Conservation (phyloP, 2,113 vertebrate genomes). For the Petrocephalus zakoni region DNA sequence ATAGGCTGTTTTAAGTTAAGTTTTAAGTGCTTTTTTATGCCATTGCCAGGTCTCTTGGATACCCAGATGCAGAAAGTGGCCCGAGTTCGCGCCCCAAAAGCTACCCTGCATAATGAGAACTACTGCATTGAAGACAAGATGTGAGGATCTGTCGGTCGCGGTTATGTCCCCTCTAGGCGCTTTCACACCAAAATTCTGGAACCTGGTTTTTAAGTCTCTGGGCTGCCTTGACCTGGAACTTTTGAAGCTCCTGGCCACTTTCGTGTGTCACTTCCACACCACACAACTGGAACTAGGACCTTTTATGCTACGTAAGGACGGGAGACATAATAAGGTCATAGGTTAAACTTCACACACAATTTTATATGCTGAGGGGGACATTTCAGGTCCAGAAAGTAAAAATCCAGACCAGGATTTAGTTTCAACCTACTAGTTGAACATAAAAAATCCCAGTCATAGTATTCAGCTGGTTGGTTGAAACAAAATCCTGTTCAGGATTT, state of each 20-base stretch:
- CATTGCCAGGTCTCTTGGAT: slow-evolving; percentile 68
- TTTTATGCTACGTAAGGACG: background rate
- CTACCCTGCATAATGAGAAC: slow-evolving; percentile 71
- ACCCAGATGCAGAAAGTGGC: slow-evolving; percentile 81
- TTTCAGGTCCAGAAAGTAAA: too few species aligned
- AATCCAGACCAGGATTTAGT: too few species aligned
- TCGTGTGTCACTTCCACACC: background rate
- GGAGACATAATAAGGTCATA: background rate
- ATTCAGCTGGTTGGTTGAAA: too few species aligned
- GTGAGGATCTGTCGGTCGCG: slow-evolving; percentile 40
- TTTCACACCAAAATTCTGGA: background rate
- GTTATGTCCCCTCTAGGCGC: background rate
- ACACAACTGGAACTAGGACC: background rate
- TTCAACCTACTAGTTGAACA: too few species aligned
- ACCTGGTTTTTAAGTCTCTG: background rate
- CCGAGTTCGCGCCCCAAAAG: slow-evolving; percentile 71
- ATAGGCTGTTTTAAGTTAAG: background rate
- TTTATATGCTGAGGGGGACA: too few species aligned
- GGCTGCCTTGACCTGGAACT: background rate
- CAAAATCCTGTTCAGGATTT: too few species aligned
- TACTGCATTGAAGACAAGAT: slow-evolving; percentile 92
- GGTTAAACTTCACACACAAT: background rate
- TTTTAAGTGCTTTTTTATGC: background rate
- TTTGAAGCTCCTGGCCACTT: background rate
- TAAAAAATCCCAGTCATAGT: too few species aligned